Evolutionary conservation across 2,113 vertebrate species (phyloP).

Genomic region (Pluvianellus socialis): DNA sequence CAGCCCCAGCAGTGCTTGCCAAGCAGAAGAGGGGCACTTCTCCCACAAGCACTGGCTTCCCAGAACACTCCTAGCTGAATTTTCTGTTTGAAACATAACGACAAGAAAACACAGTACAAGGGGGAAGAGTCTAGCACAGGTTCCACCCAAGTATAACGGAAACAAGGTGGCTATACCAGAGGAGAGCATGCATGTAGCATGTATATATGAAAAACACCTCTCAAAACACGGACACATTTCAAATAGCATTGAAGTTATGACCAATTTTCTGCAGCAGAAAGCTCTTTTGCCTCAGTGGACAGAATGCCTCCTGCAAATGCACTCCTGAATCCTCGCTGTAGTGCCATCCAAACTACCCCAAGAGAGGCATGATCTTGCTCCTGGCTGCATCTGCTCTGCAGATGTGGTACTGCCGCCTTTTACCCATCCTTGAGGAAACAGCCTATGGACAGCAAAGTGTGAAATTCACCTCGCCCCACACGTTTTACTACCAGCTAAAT

Average conservation of each 20-base stretch:
- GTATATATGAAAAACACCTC: neutral
- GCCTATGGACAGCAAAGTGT: neutral
- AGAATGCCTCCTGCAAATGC: neutral
- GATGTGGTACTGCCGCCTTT: neutral
- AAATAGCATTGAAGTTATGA: neutral
- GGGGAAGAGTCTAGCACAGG: neutral
- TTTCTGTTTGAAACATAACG: neutral
- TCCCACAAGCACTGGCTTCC: neutral
- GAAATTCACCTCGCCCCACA: neutral
- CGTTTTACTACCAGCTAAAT: neutral
- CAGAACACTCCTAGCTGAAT: neutral
- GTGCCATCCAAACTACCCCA: neutral
- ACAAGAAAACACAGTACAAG: neutral
- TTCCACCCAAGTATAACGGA: neutral
- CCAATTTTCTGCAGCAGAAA: neutral
- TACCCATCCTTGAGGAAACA: neutral
- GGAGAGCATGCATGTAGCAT: neutral
- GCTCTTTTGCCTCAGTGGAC: neutral
- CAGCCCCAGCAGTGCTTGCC: neutral
- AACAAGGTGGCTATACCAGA: neutral
- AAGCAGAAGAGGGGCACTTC: neutral
- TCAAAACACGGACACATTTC: neutral
- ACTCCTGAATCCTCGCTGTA: neutral
- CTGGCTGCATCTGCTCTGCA: neutral
- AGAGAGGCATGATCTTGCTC: neutral